Evolutionary conservation across 2,888 invertebrate species (phyloP).

Genomic region (Agrotis clavis): DNA sequence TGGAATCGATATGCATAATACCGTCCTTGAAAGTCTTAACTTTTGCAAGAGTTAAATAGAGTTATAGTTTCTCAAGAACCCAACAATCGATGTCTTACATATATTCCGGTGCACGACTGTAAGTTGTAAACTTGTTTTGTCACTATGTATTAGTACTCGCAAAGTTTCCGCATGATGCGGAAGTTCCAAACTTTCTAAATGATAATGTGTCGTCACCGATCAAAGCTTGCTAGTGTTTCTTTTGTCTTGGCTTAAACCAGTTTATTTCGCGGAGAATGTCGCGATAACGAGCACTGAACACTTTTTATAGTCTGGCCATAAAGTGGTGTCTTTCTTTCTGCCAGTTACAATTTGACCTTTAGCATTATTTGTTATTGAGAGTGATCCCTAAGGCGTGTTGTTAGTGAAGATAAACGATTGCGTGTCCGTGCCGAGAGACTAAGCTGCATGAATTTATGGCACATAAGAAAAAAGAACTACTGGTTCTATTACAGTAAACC

Average conservation of each 20-base stretch:
- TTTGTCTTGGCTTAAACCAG: constrained; percentile 69
- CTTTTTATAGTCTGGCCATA: constrained; percentile 79
- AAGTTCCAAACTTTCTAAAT: constrained; percentile 80
- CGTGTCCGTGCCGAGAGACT: constrained; percentile 67
- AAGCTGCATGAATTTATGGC: constrained; percentile 40
- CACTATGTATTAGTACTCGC: constrained; percentile 68
- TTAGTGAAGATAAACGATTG: constrained; percentile 72
- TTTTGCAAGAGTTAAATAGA: constrained; percentile 79
- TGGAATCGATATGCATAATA: constrained; percentile 89
- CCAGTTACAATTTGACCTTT: constrained; percentile 82
- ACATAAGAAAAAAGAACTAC: constrained; percentile 20
- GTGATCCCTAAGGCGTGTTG: constrained; percentile 73
- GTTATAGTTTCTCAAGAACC: constrained; percentile 73
- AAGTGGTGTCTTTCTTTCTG: constrained; percentile 72
- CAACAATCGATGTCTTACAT: constrained; percentile 71
- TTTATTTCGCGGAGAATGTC: constrained; percentile 77
- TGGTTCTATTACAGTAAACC: not conserved
- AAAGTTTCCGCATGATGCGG: constrained; percentile 67
- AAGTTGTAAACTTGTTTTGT: constrained; percentile 83
- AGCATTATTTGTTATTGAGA: constrained; percentile 73
- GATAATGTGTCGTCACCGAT: constrained; percentile 71
- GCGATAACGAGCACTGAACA: constrained; percentile 77
- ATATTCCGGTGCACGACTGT: constrained; percentile 74
- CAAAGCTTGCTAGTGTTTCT: constrained; percentile 70
- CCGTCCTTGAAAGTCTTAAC: constrained; percentile 83